Evolutionary conservation across 1,140 invertebrate genomes (phyloP).

Genomic region (Cryptotermes secundus): DNA sequence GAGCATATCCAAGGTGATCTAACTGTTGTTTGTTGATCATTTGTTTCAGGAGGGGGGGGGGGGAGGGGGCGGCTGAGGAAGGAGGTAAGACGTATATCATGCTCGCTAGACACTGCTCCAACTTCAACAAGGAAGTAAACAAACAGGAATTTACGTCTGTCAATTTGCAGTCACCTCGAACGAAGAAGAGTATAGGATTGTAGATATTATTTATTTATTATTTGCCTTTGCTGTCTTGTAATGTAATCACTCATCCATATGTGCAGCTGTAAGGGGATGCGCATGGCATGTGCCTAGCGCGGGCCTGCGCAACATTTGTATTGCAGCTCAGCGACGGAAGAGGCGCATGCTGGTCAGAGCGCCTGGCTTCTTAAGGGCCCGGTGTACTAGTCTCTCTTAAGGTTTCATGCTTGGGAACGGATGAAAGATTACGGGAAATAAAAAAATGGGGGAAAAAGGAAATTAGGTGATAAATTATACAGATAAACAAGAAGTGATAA

Average conservation of each 20-base stretch:
- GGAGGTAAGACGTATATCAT: neutral
- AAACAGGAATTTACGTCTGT: neutral
- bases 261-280: neutral
- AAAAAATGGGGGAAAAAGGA: neutral
- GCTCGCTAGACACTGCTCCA: neutral
- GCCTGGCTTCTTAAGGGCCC: neutral
- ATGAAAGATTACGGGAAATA: neutral
- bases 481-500: neutral
- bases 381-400: neutral
- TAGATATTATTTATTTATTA: neutral
- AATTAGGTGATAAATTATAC: neutral
- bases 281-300: neutral
- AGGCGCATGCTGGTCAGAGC: neutral
- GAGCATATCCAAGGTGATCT: neutral
- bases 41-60: neutral
- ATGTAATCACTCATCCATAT: neutral
- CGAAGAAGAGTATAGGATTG: neutral
- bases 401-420: neutral
- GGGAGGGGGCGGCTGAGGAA: neutral
- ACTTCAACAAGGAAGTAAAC: neutral
- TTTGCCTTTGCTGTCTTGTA: neutral
- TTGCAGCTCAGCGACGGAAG: neutral
- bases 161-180: neutral
- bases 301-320: neutral
- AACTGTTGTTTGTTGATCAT: conserved; percentile 4